These are phyloP conservation scores for Zaprionus vittiger DNA, from an alignment of 1,140 invertebrate species.

Conservation along the genomic window DNA sequence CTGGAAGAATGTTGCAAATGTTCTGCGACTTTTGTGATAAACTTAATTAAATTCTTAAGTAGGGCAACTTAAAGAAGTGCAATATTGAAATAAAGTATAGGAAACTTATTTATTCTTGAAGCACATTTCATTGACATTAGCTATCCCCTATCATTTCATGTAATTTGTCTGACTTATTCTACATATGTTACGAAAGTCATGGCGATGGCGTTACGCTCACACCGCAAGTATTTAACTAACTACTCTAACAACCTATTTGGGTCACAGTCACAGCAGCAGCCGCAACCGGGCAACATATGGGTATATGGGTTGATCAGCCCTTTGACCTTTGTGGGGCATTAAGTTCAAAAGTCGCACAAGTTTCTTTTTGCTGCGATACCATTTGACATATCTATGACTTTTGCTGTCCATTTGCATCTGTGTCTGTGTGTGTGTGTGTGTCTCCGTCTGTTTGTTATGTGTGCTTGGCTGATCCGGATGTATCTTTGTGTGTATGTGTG, in stretches of 20 bases:
- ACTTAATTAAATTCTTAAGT: neutral
- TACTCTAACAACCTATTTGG: constrained; percentile 24
- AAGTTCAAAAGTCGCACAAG: constrained; percentile 77
- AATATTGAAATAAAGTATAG: neutral
- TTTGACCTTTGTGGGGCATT: constrained; percentile 68
- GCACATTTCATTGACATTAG: neutral
- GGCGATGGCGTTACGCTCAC: neutral
- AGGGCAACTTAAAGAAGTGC: neutral
- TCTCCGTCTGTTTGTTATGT: constrained; percentile 11
- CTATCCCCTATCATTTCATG: neutral
- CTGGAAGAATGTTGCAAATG: neutral
- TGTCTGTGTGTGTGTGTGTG: constrained; percentile 7
- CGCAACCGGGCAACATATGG: constrained; percentile 36
- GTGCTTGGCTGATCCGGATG: constrained; percentile 30
- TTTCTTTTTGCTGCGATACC: constrained; percentile 55
- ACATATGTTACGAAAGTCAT: constrained; percentile 6
- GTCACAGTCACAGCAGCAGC: constrained; percentile 22
- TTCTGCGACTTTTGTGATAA: neutral
- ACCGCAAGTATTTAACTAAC: constrained; percentile 6
- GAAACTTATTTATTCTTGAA: neutral
- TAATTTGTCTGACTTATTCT: neutral
- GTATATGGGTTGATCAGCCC: constrained; percentile 33
- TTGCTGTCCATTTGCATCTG: constrained; percentile 63
- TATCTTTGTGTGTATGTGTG: constrained; percentile 1
- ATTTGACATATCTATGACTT: constrained; percentile 60